Conservation (phyloP, 2,113 vertebrate genomes). For the Chionis minor region DNA sequence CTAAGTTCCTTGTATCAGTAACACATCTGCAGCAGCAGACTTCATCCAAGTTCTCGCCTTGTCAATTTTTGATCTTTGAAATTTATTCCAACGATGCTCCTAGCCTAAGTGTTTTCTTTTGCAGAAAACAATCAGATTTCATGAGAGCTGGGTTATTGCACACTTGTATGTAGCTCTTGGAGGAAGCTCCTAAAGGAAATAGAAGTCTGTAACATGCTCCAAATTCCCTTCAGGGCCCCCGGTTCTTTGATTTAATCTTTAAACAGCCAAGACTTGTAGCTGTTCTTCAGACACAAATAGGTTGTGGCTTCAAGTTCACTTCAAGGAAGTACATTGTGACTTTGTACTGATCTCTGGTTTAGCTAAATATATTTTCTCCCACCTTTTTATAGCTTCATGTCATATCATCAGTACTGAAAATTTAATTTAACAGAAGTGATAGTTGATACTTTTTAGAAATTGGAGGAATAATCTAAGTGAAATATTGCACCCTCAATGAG, state of each 20-base stretch:
- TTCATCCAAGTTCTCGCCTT: not conserved
- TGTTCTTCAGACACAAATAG: conserved; percentile 16
- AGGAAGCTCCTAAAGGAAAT: conserved; percentile 35
- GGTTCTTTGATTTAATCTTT: conserved; percentile 35
- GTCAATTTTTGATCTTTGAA: not conserved
- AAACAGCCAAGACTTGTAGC: not conserved
- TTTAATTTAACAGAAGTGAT: not conserved
- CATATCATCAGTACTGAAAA: not conserved
- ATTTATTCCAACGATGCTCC: not conserved
- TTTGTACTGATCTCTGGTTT: not conserved
- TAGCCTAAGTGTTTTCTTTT: not conserved
- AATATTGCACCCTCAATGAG: not conserved
- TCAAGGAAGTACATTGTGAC: not conserved
- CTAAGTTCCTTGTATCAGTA: not conserved
- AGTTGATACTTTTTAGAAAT: not conserved
- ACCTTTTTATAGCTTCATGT: not conserved
- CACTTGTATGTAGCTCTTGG: conserved; percentile 15
- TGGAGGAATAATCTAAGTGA: not conserved
- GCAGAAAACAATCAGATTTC: conserved; percentile 11
- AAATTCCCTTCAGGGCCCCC: conserved; percentile 31
- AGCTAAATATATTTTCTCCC: not conserved
- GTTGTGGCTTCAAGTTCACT: conserved; percentile 8
- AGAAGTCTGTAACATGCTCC: not conserved
- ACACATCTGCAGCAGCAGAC: not conserved
- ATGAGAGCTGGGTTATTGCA: not conserved